Evolutionary conservation across 2,113 vertebrate genomes (phyloP).

Genomic region (Microtus richardsoni): DNA sequence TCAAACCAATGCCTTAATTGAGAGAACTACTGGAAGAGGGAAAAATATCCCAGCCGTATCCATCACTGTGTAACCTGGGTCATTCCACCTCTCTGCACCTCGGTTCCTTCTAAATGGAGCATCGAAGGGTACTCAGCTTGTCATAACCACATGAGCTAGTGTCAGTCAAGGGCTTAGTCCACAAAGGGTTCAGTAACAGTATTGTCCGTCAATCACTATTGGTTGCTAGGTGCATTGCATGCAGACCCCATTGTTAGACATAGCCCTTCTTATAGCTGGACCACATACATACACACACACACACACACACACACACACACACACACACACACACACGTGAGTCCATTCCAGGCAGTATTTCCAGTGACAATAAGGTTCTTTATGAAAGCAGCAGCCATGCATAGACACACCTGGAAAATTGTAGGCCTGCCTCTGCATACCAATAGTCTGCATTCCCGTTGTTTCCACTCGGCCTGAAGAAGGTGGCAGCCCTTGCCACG

Average conservation of each 20-base stretch:
- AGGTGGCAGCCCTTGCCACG: background rate
- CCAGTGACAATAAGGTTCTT: background rate
- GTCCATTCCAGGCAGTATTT: conserved; percentile 23
- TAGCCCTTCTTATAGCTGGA: background rate
- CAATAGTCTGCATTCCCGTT: background rate
- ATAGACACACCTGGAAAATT: background rate
- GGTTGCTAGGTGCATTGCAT: background rate
- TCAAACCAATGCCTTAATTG: background rate
- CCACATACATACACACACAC: background rate
- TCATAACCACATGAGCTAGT: background rate
- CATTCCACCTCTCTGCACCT: background rate
- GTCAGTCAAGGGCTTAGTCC: background rate
- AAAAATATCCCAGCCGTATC: background rate
- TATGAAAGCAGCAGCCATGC: background rate
- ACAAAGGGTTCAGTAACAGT: background rate
- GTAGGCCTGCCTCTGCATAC: background rate
- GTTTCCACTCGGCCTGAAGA: conserved; percentile 13
- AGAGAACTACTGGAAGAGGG: background rate
- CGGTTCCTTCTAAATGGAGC: background rate
- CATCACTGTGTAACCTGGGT: background rate
- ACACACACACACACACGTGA: background rate
- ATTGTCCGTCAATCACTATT: background rate
- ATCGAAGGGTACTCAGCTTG: background rate
- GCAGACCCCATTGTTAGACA: background rate
- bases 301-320: too few species aligned